Percentiles rank a stretch among this genome's conserved stretches.
These are phyloP conservation scores for Cnemophilus loriae DNA, from an alignment of 2,113 vertebrate species.

Conservation along the genomic window DNA sequence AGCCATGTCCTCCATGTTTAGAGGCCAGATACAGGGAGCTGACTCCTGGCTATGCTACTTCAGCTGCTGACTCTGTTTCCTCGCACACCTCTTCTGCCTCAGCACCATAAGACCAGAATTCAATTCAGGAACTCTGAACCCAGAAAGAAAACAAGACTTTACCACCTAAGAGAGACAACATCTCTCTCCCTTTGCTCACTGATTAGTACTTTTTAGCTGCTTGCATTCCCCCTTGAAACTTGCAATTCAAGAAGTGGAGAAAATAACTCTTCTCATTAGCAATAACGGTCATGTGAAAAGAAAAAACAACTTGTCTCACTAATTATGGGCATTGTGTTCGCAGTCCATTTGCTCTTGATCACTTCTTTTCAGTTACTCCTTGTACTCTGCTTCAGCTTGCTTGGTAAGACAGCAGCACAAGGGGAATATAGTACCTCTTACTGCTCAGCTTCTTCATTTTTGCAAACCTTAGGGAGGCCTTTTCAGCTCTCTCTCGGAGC, in stretches of 20 bases:
- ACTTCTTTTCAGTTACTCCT: background rate
- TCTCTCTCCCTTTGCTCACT: background rate
- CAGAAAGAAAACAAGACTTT: background rate
- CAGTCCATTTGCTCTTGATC: slow-evolving; percentile 30
- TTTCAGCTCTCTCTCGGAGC: background rate
- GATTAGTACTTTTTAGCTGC: background rate
- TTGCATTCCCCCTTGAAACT: background rate
- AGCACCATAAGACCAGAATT: background rate
- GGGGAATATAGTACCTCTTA: background rate
- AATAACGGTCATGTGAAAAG: background rate
- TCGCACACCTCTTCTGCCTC: background rate
- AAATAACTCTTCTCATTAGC: slow-evolving; percentile 3
- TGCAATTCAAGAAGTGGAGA: background rate
- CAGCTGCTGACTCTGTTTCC: background rate
- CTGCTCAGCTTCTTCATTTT: background rate
- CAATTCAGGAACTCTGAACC: background rate
- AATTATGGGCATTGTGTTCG: background rate
- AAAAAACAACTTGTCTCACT: background rate
- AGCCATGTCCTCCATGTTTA: background rate
- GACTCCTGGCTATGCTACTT: background rate
- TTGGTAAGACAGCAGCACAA: background rate
- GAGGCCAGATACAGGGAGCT: background rate
- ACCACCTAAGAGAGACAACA: background rate
- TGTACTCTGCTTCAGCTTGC: background rate
- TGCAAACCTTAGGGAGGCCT: background rate